Evolutionary conservation across 2,888 invertebrate species (phyloP), one percentile per base, ranked within the genome.

Genomic region (Perizoma affinitatum): DNA sequence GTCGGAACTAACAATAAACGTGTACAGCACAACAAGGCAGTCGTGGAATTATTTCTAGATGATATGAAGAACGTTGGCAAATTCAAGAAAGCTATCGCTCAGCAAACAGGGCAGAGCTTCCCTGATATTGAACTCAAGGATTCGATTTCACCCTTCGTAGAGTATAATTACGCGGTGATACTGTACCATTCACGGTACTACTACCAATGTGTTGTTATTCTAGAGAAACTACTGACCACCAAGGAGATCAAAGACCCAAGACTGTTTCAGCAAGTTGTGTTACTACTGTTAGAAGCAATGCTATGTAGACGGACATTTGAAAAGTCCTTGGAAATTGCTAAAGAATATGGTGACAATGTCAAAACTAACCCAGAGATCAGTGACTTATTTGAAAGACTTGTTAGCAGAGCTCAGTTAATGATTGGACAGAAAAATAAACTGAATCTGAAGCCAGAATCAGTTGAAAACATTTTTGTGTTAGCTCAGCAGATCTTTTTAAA

Each of bases 1-100:
- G 79, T 84, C 59, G 90, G 95, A 52, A 93, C 93, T 0, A 93
- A 93, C 62, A 96, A 96, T 84, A 94, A 95, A 64, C 95, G 96
- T 79, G 94, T 97, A 2, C 92, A 94, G 47, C 97, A 97, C 76
- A 98, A 98, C 80, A 96, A 96, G 86, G 95, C 96, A 35, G 95
- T 98, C 0, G 95, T 95, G 0, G 96, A 97, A 77, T 97, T 96
- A 84, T 96, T 95, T 82, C 94, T 94, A 65, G 94, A 93, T 58
- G 95, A 95, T 50, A 93, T 96, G 75, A 96, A 94, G 70, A 95
- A 96, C 73, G 94, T 96, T 9, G 96, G 96, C 56, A 93, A 94
- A 54, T 95, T 97, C 74, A 94, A 95, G 65, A 95, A 95, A 74
- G 93, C 93, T 54, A 87, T 97, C 33, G 93, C 93, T 40, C 91